These are phyloP conservation scores for Dasyurus viverrinus DNA, from an alignment of 2,113 vertebrate species.

Conservation along the genomic window DNA sequence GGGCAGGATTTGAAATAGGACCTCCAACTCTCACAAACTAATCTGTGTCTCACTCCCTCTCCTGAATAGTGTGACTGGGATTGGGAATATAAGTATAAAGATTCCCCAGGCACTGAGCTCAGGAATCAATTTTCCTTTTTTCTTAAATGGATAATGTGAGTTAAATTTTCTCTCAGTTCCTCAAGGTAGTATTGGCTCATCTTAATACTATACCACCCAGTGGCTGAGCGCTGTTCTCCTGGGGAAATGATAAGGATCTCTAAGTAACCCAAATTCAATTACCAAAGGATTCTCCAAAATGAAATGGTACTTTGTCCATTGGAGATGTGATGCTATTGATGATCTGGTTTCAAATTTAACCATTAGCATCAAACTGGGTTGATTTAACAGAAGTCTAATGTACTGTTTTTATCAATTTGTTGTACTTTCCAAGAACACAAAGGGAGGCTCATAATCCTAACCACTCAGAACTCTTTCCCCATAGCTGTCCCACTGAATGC, in stretches of 20 bases:
- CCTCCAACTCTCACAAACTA: not conserved
- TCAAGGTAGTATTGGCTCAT: not conserved
- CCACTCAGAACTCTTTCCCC: not conserved
- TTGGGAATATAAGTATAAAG: not conserved
- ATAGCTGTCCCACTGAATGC: not conserved
- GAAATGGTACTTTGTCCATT: not conserved
- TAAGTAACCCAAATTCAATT: slow-evolving; percentile 13
- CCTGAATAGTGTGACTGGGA: not conserved
- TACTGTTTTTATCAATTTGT: slow-evolving; percentile 36
- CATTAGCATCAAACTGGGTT: slow-evolving; percentile 30
- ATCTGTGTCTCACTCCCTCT: not conserved
- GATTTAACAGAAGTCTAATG: slow-evolving; percentile 52
- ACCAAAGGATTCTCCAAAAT: slow-evolving; percentile 30
- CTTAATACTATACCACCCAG: not conserved
- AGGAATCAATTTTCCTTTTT: not conserved
- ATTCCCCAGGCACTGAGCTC: not conserved
- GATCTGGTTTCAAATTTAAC: slow-evolving; percentile 46
- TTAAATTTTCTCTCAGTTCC: not conserved
- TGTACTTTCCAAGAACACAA: slow-evolving; percentile 2
- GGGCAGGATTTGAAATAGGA: not conserved
- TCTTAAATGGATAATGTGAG: not conserved
- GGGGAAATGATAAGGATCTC: not conserved
- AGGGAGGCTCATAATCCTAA: not conserved
- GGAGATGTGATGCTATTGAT: slow-evolving; percentile 23
- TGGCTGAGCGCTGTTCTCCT: not conserved